A percentile compares a stretch with the other conserved stretches of the same genome.
Conservation (phyloP, 2,113 vertebrate genomes). For the Spheniscus mendiculus region DNA sequence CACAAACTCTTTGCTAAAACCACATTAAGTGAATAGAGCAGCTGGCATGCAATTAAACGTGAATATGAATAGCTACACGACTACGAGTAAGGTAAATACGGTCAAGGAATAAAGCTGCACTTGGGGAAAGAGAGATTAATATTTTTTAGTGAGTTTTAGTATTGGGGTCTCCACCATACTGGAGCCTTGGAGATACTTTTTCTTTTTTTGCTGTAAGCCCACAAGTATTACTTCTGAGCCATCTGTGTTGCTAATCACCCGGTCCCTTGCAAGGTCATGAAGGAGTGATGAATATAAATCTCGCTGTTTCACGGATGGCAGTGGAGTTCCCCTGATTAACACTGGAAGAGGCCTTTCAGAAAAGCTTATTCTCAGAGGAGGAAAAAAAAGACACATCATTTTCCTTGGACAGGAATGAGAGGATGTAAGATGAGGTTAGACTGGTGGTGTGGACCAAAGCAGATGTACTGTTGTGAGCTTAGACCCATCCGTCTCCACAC, state of each 20-base stretch:
- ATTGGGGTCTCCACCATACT: background rate
- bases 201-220: background rate
- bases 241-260: background rate
- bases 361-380: background rate
- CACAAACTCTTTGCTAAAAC: background rate
- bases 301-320: background rate
- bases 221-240: background rate
- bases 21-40: background rate
- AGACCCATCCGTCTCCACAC: background rate
- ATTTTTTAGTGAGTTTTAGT: background rate
- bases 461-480: background rate
- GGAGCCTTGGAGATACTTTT: background rate
- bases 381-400: fast-evolving
- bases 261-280: background rate
- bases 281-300: background rate
- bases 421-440: background rate
- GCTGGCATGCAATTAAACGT: background rate
- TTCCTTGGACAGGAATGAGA: background rate
- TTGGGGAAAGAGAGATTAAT: background rate
- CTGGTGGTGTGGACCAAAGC: background rate
- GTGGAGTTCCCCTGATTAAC: background rate
- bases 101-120: background rate
- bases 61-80: background rate
- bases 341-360: background rate
- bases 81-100: background rate